phyloP scores from a whole-genome alignment of 2,797 vertebrate species.

The Eurystomus glaucurus region DNA sequence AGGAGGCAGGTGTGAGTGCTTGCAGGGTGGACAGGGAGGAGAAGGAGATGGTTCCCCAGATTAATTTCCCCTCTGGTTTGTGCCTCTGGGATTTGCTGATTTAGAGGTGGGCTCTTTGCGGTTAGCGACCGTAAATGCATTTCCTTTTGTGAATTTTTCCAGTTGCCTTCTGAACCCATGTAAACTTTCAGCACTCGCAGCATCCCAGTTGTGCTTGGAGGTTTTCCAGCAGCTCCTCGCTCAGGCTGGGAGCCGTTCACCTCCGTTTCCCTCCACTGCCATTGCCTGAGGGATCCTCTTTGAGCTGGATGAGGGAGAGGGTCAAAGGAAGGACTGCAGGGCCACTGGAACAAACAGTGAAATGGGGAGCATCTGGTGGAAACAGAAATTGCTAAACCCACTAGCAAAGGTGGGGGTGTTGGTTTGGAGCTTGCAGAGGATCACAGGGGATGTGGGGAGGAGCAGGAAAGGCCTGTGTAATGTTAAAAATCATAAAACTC shows the following conservation, averaged over 20 bases:
- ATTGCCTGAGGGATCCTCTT: neutral
- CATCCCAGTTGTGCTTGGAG: neutral
- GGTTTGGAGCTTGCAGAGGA: neutral
- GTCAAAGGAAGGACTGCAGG: neutral
- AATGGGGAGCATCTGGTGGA: neutral
- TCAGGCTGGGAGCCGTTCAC: neutral
- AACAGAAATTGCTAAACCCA: neutral
- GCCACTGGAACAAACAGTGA: neutral
- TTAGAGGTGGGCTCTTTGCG: rapidly evolving
- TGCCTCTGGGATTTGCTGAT: neutral
- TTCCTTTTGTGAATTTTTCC: neutral
- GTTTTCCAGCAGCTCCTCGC: neutral
- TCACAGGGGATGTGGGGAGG: neutral
- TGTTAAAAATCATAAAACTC: neutral
- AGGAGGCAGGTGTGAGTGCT: neutral
- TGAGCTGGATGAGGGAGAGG: neutral
- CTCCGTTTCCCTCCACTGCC: rapidly evolving
- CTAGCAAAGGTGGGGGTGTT: rapidly evolving
- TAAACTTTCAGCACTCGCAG: neutral
- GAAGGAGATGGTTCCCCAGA: neutral
- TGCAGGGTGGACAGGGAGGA: neutral
- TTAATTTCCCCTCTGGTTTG: neutral
- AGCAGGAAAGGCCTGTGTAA: neutral
- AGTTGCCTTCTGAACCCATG: neutral
- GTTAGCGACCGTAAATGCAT: neutral